Conservation (phyloP, 2,113 vertebrate genomes). For the Cranoglanis bouderius region DNA sequence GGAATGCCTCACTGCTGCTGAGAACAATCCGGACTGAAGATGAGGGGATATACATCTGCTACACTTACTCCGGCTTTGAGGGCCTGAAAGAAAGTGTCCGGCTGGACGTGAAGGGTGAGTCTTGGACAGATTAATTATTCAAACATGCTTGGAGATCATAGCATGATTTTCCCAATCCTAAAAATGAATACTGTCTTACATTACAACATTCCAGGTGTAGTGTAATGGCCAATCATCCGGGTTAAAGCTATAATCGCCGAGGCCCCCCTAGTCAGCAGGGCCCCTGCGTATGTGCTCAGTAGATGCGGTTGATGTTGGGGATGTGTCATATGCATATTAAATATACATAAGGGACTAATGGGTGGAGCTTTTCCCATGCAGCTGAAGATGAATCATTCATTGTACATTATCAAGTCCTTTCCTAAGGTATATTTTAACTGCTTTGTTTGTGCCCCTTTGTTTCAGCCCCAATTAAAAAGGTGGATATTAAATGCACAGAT, state of each 20-base stretch:
- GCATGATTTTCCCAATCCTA: not conserved
- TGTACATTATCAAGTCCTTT: not conserved
- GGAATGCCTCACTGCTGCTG: conserved; percentile 73
- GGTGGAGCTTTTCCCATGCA: too few relatives aligned
- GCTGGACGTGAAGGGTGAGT: conserved; percentile 59
- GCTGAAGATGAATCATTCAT: not conserved
- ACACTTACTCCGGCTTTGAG: conserved; percentile 47
- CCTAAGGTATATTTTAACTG: not conserved
- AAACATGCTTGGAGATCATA: not conserved
- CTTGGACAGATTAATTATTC: not conserved
- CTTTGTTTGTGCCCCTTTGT: not conserved
- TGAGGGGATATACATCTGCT: conserved; percentile 68
- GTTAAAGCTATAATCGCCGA: too few relatives aligned
- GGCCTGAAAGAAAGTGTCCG: conserved; percentile 34
- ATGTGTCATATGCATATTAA: too few relatives aligned
- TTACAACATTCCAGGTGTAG: too few relatives aligned
- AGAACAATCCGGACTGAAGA: conserved; percentile 54
- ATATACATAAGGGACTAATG: too few relatives aligned
- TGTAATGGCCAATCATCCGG: too few relatives aligned
- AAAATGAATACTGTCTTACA: not conserved
- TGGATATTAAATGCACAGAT: conserved; percentile 42
- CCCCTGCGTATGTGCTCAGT: not conserved
- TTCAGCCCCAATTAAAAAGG: conserved; percentile 57
- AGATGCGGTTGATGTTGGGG: not conserved
- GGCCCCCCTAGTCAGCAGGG: too few relatives aligned